Evolutionary conservation across 2,797 vertebrate species (phyloP).

Genomic region (Neomorphus geoffroyi): DNA sequence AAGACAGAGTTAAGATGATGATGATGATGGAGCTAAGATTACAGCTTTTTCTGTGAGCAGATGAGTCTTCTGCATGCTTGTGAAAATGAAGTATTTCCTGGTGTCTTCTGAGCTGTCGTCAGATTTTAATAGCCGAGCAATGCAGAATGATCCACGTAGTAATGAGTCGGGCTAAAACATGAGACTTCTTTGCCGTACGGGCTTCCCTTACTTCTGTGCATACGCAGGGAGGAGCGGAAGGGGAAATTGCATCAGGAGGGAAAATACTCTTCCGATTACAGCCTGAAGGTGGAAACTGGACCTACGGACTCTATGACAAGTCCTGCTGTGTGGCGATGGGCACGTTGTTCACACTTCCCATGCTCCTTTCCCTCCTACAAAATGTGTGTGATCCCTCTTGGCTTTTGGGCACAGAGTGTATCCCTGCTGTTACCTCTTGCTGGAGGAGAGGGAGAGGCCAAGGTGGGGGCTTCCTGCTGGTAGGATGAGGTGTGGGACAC

Average conservation of each 20-base stretch:
- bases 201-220: background rate
- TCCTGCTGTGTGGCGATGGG: background rate
- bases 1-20: background rate
- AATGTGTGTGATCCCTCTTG: background rate
- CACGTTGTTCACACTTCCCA: fast-evolving
- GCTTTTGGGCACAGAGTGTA: background rate
- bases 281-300: background rate
- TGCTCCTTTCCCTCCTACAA: background rate
- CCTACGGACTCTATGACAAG: background rate
- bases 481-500: background rate
- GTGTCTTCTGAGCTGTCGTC: background rate
- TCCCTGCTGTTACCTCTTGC: background rate
- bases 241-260: background rate
- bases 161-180: fast-evolving
- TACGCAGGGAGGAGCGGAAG: background rate
- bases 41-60: background rate
- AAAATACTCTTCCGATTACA: background rate
- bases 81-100: background rate
- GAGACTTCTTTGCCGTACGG: background rate
- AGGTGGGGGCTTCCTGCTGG: background rate
- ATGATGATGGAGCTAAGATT: background rate
- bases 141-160: background rate
- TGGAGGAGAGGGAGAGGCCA: fast-evolving
- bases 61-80: background rate
- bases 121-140: background rate